Evolutionary conservation across 2,797 vertebrate genomes (phyloP).

Genomic region (Atherinosoma microstoma): DNA sequence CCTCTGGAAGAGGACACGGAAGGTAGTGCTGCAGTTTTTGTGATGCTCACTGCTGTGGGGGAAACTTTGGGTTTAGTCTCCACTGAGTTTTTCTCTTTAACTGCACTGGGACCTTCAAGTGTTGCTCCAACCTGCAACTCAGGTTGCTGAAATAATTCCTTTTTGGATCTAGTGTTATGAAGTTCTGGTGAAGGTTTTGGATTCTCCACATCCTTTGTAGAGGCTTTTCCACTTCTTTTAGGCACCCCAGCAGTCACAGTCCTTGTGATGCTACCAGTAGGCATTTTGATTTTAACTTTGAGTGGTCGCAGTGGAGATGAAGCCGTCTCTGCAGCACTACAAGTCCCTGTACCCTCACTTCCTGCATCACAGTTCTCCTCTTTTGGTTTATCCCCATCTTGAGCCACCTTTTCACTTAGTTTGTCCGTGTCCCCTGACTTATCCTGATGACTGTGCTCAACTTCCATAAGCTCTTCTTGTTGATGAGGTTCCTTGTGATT

Average conservation of each 20-base stretch:
- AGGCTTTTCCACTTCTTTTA: constrained; percentile 63
- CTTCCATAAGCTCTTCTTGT: constrained; percentile 73
- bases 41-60: constrained; percentile 87
- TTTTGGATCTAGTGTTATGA: constrained; percentile 70
- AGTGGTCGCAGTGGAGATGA: constrained; percentile 84
- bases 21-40: constrained; percentile 85
- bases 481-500: constrained; percentile 66
- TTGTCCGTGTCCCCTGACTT: constrained; percentile 27
- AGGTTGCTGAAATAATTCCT: constrained; percentile 46
- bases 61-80: constrained; percentile 79
- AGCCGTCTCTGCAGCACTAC: constrained; percentile 69
- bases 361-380: constrained; percentile 23
- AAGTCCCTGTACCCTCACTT: constrained; percentile 5
- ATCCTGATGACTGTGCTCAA: constrained; percentile 34
- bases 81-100: constrained; percentile 82
- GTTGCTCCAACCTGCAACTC: constrained; percentile 84
- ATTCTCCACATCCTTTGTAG: constrained; percentile 50
- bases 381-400: constrained; percentile 36
- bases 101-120: constrained; percentile 85
- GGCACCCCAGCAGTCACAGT: constrained; percentile 85
- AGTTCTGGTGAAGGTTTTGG: constrained; percentile 67
- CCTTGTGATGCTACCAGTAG: constrained; percentile 87
- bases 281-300: constrained; percentile 93
- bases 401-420: constrained; percentile 36
- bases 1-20: constrained; percentile 73